Percentiles rank a stretch among this genome's conserved stretches.
Evolutionary conservation across 2,888 invertebrate species (phyloP).

Genomic region (Phyllotreta striolata): DNA sequence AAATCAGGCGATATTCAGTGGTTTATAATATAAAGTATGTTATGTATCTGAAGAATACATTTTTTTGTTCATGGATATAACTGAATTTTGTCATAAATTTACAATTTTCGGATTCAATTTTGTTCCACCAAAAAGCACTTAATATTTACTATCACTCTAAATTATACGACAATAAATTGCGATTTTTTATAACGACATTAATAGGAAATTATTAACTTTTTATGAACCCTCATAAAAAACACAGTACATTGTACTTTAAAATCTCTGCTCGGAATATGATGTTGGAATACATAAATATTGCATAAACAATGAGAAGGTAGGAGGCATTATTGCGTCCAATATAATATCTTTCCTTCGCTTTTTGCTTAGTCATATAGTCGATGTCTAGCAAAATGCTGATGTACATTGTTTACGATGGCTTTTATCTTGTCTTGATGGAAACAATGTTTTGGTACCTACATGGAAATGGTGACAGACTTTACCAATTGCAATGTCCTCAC

Average conservation of each 20-base stretch:
- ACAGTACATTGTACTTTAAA: slow-evolving; percentile 9
- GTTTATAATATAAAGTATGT: too few relatives aligned
- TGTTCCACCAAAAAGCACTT: too few relatives aligned
- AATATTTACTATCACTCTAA: too few relatives aligned
- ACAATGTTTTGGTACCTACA: slow-evolving; percentile 12
- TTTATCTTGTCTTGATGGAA: slow-evolving; percentile 10
- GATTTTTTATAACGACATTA: slow-evolving; percentile 4
- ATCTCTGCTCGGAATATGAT: slow-evolving; percentile 10
- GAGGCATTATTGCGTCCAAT: slow-evolving; percentile 14
- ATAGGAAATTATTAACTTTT: slow-evolving; percentile 1
- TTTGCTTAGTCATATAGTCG: slow-evolving; percentile 12
- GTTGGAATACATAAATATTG: slow-evolving; percentile 6
- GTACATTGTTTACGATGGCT: slow-evolving; percentile 5
- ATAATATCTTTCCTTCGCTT: slow-evolving; percentile 8
- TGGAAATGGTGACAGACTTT: slow-evolving; percentile 11
- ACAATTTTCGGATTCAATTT: too few relatives aligned
- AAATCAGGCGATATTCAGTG: too few relatives aligned
- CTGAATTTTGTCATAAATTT: too few relatives aligned
- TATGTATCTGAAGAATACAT: too few relatives aligned
- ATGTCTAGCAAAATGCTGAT: slow-evolving; percentile 17
- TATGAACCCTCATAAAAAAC: slow-evolving; percentile 7
- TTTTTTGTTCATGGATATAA: too few relatives aligned
- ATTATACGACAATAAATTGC: not conserved
- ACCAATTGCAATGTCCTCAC: too few relatives aligned
- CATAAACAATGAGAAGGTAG: slow-evolving; percentile 17